Evolutionary conservation across 2,888 invertebrate genomes (phyloP).

Genomic region (Drosophila tanythrix): DNA sequence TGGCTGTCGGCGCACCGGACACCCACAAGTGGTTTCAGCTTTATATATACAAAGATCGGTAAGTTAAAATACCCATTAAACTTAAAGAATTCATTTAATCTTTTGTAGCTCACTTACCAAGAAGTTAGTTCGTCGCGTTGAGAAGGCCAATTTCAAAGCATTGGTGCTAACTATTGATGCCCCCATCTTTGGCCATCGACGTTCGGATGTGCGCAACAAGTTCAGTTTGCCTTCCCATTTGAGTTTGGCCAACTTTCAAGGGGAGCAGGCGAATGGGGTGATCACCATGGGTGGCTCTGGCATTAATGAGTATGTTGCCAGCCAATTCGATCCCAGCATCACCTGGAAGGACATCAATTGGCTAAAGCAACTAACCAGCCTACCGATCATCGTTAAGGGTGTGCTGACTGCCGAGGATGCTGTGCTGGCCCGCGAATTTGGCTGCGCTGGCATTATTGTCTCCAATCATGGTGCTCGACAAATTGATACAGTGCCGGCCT

Average conservation of each 20-base stretch:
- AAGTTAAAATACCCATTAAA: background rate
- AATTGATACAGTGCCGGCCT: slow-evolving; percentile 88
- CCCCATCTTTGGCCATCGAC: slow-evolving; percentile 92
- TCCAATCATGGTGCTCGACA: slow-evolving; percentile 98
- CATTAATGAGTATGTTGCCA: slow-evolving; percentile 91
- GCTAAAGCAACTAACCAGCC: slow-evolving; percentile 90
- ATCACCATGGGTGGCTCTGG: slow-evolving; percentile 86
- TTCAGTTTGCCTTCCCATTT: slow-evolving; percentile 93
- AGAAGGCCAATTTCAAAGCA: slow-evolving; percentile 93
- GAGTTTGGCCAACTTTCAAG: slow-evolving; percentile 93
- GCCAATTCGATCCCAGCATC: slow-evolving; percentile 92
- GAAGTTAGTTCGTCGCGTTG: slow-evolving; percentile 91
- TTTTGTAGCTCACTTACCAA: slow-evolving; percentile 87
- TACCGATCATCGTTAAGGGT: slow-evolving; percentile 95
- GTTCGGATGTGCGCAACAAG: slow-evolving; percentile 93
- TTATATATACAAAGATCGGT: slow-evolving; percentile 94
- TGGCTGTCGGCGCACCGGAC: slow-evolving; percentile 91
- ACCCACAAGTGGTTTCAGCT: slow-evolving; percentile 96
- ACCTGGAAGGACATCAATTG: slow-evolving; percentile 95
- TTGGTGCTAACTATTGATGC: slow-evolving; percentile 95
- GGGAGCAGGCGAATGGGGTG: slow-evolving; percentile 83
- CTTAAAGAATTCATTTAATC: slow-evolving; percentile 78
- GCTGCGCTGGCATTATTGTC: slow-evolving; percentile 93
- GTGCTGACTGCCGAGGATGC: slow-evolving; percentile 95
- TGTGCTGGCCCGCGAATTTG: slow-evolving; percentile 89